These are phyloP conservation scores for Drymonia ruficornis DNA, from an alignment of 2,888 invertebrate species.

Conservation along the genomic window DNA sequence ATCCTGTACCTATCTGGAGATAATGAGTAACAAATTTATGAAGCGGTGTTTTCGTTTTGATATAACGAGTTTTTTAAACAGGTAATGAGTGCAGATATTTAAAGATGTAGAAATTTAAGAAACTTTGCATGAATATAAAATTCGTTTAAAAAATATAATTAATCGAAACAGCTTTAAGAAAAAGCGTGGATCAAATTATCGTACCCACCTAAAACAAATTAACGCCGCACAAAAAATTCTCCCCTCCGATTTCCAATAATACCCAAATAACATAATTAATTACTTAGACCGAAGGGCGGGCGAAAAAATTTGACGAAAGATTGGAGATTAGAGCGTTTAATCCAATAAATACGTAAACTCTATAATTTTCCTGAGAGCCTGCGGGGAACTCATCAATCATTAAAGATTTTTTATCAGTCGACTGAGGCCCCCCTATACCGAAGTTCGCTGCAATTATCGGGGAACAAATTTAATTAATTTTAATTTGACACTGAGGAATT, in stretches of 20 bases:
- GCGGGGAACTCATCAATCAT: slow-evolving; percentile 63
- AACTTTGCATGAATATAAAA: not conserved
- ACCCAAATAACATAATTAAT: slow-evolving; percentile 68
- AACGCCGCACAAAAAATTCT: slow-evolving; percentile 40
- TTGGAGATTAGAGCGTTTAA: slow-evolving; percentile 64
- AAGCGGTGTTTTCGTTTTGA: not conserved
- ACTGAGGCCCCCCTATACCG: slow-evolving; percentile 16
- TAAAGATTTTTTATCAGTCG: slow-evolving; percentile 49
- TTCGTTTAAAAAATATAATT: slow-evolving; percentile 10
- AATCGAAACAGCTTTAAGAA: slow-evolving; percentile 2
- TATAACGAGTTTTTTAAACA: not conserved
- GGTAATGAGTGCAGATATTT: not conserved
- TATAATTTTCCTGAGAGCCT: slow-evolving; percentile 51
- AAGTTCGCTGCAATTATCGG: slow-evolving; percentile 52
- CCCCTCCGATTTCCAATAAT: slow-evolving; percentile 49
- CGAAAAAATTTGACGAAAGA: slow-evolving; percentile 54
- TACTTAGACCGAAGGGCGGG: slow-evolving; percentile 49
- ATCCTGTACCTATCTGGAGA: not conserved
- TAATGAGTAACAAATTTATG: not conserved
- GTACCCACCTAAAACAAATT: slow-evolving; percentile 47
- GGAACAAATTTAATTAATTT: slow-evolving; percentile 58
- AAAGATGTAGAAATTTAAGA: no score
- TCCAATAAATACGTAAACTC: slow-evolving; percentile 63
- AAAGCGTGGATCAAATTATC: slow-evolving; percentile 37
- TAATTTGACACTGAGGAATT: slow-evolving; percentile 43